A percentile compares a stretch with the other conserved stretches of the same genome.
phyloP scores from a whole-genome alignment of 2,888 invertebrate species.

The Drosophila niveifrons region DNA sequence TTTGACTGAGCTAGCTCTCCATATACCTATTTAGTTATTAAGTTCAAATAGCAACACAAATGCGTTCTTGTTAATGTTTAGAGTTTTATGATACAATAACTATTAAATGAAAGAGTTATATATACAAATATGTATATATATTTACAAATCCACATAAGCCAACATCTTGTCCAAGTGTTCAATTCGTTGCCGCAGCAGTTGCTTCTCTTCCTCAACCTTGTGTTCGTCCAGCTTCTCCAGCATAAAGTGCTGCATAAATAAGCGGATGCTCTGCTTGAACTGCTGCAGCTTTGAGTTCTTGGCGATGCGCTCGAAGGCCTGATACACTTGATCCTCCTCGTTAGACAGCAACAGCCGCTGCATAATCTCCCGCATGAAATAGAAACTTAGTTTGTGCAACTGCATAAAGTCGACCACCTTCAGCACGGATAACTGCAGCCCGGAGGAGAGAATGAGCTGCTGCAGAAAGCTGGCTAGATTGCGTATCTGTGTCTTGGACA shows the following conservation, averaged over 20 bases:
- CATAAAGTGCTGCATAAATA: conserved; percentile 95
- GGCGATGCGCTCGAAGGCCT: conserved; percentile 91
- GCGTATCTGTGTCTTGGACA: conserved; percentile 88
- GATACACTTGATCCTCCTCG: conserved; percentile 86
- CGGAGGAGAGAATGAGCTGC: conserved; percentile 92
- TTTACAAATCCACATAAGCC: conserved; percentile 84
- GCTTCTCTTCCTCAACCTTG: conserved; percentile 84
- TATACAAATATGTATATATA: conserved; percentile 53
- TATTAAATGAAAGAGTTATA: conserved; percentile 21
- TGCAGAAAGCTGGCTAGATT: conserved; percentile 93
- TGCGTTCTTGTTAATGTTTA: conserved; percentile 58
- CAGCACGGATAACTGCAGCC: conserved; percentile 92
- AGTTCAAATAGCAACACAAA: conserved; percentile 21
- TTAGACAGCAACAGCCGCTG: conserved; percentile 90
- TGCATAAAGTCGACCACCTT: conserved; percentile 96
- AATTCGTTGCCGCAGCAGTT: conserved; percentile 87
- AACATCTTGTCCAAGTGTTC: conserved; percentile 89
- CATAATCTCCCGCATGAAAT: conserved; percentile 92
- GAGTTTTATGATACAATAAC: conserved; percentile 25
- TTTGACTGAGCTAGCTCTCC: conserved; percentile 65
- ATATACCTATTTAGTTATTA: background rate
- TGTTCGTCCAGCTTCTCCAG: conserved; percentile 86
- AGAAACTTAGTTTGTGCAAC: conserved; percentile 91
- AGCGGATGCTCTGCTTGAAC: conserved; percentile 92
- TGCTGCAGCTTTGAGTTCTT: conserved; percentile 90